Base-by-base conservation (phyloP, 2,888 invertebrate genomes). In the Strigamia transsilvanica region DNA sequence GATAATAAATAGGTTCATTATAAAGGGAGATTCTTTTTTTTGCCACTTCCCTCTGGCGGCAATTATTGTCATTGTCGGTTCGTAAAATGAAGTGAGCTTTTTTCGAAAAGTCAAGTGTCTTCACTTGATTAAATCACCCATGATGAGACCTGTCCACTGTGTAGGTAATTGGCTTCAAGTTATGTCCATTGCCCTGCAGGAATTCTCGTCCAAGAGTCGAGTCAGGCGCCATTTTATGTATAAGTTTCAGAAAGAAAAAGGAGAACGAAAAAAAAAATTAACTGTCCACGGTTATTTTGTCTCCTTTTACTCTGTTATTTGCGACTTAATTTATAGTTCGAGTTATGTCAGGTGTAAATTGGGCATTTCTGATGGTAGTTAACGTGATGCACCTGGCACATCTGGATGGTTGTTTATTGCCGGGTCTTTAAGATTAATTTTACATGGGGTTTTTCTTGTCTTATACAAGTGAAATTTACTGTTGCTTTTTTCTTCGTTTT, bases 1-100 rank as follows among this genome's bases (percentile, higher is more conserved):
- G 56, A 56, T 56, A 56, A 56, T 56, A 56, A 56, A 56, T 56
- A 56, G 56, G n/a, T 56, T 56, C 56, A 56, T 56, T 56, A 56
- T 56, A 56, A 21, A 56, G 6, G 56, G 56, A 56, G 18, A 56
- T 56, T 56, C 56, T 56, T 56, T 56, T 56, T 56, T 56, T 56
- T 18, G 18, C 9, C 56, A 21, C 18, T 56, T 56, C 56, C 56
- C 56, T 56, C 56, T 56, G 56, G 56, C 56, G 56, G 56, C 56
- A 56, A 56, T 56, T 56, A 56, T 56, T 56, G 56, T 56, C 56
- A 56, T 56, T 56, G 56, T 56, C 56, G 18, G 56, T 56, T 56
- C 18, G 9, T 56, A 56, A 56, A 56, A 56, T 18, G 56, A 9
- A 56, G 56, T 18, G 56, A n/a, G 18, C 18, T 56, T 56, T 56